Conservation (phyloP, 2,888 invertebrate genomes). For the Dorcus hopei region DNA sequence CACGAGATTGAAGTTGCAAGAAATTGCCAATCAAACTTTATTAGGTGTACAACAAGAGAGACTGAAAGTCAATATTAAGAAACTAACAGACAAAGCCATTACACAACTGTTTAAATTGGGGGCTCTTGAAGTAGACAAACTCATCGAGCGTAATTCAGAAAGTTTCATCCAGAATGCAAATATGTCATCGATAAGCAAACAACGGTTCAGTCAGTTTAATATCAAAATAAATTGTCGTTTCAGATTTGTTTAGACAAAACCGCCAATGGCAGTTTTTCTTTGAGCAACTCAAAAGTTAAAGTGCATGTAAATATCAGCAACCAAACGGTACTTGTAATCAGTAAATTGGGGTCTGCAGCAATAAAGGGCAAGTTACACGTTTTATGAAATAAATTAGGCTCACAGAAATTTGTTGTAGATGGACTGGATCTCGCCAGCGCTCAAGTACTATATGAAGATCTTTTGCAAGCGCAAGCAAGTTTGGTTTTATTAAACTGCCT, state of each 20-base stretch:
- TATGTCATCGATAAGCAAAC: conserved; percentile 4
- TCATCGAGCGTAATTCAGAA: background rate
- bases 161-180: background rate
- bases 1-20: conserved; percentile 53
- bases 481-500: conserved; percentile 77
- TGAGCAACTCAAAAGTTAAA: conserved; percentile 16
- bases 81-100: conserved; percentile 49
- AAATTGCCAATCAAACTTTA: conserved; percentile 60
- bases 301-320: conserved; percentile 36
- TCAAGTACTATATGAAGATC: conserved; percentile 69
- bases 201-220: conserved; percentile 4
- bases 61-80: conserved; percentile 47
- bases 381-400: conserved; percentile 3
- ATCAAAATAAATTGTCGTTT: background rate
- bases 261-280: too few species aligned
- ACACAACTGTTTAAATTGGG: conserved; percentile 49
- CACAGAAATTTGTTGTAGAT: conserved; percentile 52
- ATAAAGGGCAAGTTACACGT: conserved; percentile 63
- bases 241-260: background rate
- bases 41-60: conserved; percentile 61
- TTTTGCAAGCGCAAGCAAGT: conserved; percentile 67
- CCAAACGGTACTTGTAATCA: conserved; percentile 57
- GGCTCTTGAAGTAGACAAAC: conserved; percentile 39
- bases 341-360: conserved; percentile 73
- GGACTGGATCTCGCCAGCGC: conserved; percentile 74